Evolutionary conservation across 2,888 invertebrate genomes (phyloP), one percentile per base, ranked within the genome.

Genomic region (Scaptomyza tumidula): DNA sequence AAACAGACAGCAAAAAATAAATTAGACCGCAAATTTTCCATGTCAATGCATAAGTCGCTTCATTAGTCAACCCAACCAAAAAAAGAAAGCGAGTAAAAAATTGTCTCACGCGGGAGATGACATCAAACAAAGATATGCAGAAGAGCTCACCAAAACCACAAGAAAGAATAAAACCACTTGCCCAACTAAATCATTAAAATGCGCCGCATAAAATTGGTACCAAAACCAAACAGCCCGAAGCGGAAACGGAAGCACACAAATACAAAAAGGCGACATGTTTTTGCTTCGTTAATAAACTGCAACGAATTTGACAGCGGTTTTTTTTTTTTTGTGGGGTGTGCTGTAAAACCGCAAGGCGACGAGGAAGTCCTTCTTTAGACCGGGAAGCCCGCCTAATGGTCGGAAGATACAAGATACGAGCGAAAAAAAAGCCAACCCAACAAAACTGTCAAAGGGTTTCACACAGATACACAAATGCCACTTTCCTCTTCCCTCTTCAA

Each of bases 31-130:
- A 84, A 80, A 86, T 84, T 88, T 88, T 83, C 86, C 88, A 86
- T 86, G 88, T 86, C 88, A 84, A 69, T 88, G 88, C 88, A 85
- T 86, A 86, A 87, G 83, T 83, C 80, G 84, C 86, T 84, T 84
- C 88, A 84, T 84, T 84, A 84, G 88, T 71, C 67, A 50, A n/a
- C 48, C 72, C 56, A 50, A 10, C 49, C 14, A 9, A 39, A 3
- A 39, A 39, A 62, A 37, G 50, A 60, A 61, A 59, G 48, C 1
- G 10, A 33, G 10, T 0, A 35, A 16, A 43, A 65, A 67, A 76
- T 58, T 59, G 49, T 71, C 68, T 54, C 64, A 70, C 58, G 69
- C 86, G 61, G 72, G 48, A 64, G 45, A 64, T 57, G 64, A 84
- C 75, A 83, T 77, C 80, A 83, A 86, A 83, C 69, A 61, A 61